phyloP scores from a whole-genome alignment of 2,888 invertebrate species.

The Nomada ferruginata region DNA sequence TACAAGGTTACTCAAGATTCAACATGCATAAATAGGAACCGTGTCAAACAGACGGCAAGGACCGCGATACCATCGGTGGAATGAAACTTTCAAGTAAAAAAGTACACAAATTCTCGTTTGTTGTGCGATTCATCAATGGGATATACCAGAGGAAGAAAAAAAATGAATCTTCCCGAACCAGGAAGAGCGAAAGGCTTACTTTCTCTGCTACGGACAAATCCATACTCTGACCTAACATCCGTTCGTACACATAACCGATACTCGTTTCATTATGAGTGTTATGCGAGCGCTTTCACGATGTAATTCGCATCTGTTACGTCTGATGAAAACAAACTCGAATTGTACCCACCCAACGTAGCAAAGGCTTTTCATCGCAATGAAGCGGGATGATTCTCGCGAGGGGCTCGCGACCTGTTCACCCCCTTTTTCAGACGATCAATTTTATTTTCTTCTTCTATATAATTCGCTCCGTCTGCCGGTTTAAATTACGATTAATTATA shows the following conservation, averaged over 20 bases:
- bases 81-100: too few species aligned
- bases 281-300: constrained; percentile 72
- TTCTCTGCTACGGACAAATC: constrained; percentile 71
- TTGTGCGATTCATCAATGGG: not conserved
- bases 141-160: constrained; percentile 3
- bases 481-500: not conserved
- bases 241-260: constrained; percentile 61
- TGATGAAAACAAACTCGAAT: constrained; percentile 36
- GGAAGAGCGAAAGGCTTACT: constrained; percentile 73
- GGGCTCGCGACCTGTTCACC: not conserved
- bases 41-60: too few species aligned
- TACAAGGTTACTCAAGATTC: not conserved
- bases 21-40: not conserved
- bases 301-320: constrained; percentile 48
- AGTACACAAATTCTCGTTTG: not conserved
- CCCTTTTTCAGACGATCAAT: too few species aligned
- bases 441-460: not conserved
- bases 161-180: constrained; percentile 60
- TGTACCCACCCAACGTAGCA: constrained; percentile 4
- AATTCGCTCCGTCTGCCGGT: not conserved
- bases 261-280: constrained; percentile 58
- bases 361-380: not conserved
- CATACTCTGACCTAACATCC: constrained; percentile 73
- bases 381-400: not conserved
- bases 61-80: too few species aligned